Base-by-base conservation (phyloP, 2,888 invertebrate genomes). In the Hofmannophila pseudospretella region DNA sequence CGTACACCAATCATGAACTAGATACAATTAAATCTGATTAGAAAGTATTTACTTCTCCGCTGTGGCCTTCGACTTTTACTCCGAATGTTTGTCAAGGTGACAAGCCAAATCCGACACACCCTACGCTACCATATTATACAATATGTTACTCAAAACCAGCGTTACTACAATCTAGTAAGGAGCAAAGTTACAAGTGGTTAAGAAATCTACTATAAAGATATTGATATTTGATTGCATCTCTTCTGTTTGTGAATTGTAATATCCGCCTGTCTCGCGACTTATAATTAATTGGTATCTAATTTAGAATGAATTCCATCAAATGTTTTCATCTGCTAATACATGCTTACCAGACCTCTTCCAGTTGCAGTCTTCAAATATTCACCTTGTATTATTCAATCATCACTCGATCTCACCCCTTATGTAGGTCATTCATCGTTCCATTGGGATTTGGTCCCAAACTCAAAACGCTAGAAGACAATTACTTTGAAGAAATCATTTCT, bases 101-200 rank as follows among this genome's bases (percentile, higher is more conserved):
- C 13, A 27, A 10, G 16, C 5, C 16, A 16, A 27, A 3, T 3
- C 11, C n/a, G 13, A 29, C 32, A 22, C 32, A 19, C 27, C 25
- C 32, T 20, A 9, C 9, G 10, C 25, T 32, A 38, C 44, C 29
- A 37, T 36, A 43, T 51, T 49, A 42, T 45, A 47, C 46, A 43
- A 47, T 42, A 41, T 28, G 20, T 49, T 35, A 23, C 44, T 41
- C 40, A 45, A 54, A 65, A 71, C 60, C 47, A 33, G 68, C 28
- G 46, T 60, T 49, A 70, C 70, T 54, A 68, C 68, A 53, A 66
- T 71, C 69, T 68, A 58, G 44, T 35, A 36, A 32, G 30, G n/a
- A 16, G 30, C 13, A 19, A 38, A 39, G 38, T 31, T 20, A 16
- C 26, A 8, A 31, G 4, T 12, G 11, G 11, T 39, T 9, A 31